Base-by-base conservation (phyloP, 2,113 vertebrate species). In the Nanorana parkeri region DNA sequence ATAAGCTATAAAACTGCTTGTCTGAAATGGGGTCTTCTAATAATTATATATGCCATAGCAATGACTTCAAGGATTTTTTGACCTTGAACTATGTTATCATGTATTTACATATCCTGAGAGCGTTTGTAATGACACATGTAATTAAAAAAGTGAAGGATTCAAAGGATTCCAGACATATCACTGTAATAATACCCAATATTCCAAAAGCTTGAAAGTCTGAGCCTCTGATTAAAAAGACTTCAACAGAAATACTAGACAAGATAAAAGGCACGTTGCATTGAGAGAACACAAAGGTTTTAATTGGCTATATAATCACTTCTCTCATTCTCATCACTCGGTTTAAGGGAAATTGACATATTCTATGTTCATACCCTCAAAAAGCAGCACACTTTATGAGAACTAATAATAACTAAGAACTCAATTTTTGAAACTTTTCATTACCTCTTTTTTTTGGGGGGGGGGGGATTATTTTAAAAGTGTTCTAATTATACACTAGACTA, bases 51-150 rank as follows among this genome's bases (percentile, higher is more conserved):
- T 55, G 60, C n/a, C 17, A 55, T 63, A 23, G 61, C 23, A 32
- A 65, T 73, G 41, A 28, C 68, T 72, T 72, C 68, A 81, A 73
- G 60, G 68, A 32, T 81, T 81, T 64, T 21, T 16, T 81, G 78
- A 63, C 79, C 79, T 81, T 81, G 79, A 60, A 63, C 23, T 28
- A 47, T 63, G 51, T 55, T 74, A 23, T 32, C 60, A 24, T 81
- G 28, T 74, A 73, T 81, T 81, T 81, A 81, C 68, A 81, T 81
- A 81, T 73, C 79, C 79, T 81, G 24, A 74, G 79, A 65, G 60
- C 79, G 73, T 81, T 81, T 81, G 60, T 73, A 81, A 74, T 73
- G 60, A 51, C 56, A 81, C 60, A 74, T 74, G 52, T 65, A 74
- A 74, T 63, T 81, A 55, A 81, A 81, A 77, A 74, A 81, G 51